A percentile compares a stretch with the other conserved stretches of the same genome.
Conservation (phyloP, 2,888 invertebrate genomes). For the Lumbricus terrestris region DNA sequence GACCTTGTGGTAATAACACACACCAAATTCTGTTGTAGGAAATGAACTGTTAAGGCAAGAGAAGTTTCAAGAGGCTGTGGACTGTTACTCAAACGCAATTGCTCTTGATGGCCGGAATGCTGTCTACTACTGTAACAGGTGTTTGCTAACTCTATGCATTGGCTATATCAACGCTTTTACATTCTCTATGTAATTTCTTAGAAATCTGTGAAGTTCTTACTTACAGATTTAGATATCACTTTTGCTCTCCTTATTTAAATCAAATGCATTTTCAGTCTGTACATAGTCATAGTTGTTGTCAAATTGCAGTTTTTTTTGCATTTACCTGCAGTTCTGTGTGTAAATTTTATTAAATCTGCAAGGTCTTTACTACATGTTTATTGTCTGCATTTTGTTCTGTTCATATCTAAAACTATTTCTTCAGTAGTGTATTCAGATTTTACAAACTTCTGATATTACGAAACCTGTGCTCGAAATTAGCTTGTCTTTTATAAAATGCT, state of each 20-base stretch:
- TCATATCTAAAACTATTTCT: no score
- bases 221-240: no score
- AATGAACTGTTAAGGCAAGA: constrained; percentile 78
- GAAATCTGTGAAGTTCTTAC: no score
- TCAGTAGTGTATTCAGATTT: no score
- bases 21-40: constrained; percentile 44
- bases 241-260: no score
- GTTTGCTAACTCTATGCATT: constrained; percentile 18
- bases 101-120: constrained; percentile 82
- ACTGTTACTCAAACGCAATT: constrained; percentile 85
- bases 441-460: no score
- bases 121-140: constrained; percentile 89
- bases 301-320: not conserved
- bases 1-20: not conserved
- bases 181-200: not conserved
- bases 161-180: not conserved
- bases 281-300: no score
- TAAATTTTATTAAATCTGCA: not conserved
- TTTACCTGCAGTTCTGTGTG: not conserved
- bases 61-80: constrained; percentile 73
- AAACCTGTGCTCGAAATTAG: no score
- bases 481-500: not conserved
- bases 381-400: no score
- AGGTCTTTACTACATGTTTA: no score
- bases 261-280: not conserved